Evolutionary conservation across 2,888 invertebrate species (phyloP).

Genomic region (Lasius fuliginosus): DNA sequence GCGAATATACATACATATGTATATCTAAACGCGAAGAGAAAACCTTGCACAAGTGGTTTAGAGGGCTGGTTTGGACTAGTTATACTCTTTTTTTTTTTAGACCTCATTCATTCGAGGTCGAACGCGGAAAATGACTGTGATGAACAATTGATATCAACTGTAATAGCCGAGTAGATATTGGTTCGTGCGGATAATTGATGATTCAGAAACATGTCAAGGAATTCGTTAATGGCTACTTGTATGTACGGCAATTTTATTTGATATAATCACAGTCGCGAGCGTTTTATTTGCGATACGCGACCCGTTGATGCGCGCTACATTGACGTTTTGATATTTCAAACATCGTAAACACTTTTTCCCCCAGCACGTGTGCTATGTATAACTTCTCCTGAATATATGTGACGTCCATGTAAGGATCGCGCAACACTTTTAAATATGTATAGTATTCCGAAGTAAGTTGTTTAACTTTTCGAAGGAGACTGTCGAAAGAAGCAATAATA

Average conservation of each 20-base stretch:
- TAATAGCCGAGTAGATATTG: constrained; percentile 26
- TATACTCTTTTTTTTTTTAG: constrained; percentile 16
- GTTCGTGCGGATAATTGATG: constrained; percentile 15
- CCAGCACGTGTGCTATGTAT: background rate
- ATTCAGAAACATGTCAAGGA: constrained; percentile 11
- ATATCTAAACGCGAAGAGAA: background rate
- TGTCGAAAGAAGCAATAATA: background rate
- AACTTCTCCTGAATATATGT: constrained; percentile 1
- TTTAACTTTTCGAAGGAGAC: background rate
- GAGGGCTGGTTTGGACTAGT: background rate
- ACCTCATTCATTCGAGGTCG: background rate
- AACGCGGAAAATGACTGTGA: constrained; percentile 7
- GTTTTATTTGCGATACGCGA: constrained; percentile 2
- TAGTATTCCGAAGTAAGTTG: background rate
- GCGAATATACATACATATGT: background rate
- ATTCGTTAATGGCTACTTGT: constrained; percentile 11
- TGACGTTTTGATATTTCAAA: background rate
- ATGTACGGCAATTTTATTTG: background rate
- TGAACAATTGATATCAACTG: constrained; percentile 17
- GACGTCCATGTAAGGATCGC: background rate
- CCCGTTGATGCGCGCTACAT: background rate
- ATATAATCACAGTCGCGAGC: background rate
- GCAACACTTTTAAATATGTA: background rate
- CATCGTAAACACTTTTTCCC: background rate
- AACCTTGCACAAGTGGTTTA: background rate